Conservation (phyloP, 2,113 vertebrate species). For the Pachypanchax playfairii region DNA sequence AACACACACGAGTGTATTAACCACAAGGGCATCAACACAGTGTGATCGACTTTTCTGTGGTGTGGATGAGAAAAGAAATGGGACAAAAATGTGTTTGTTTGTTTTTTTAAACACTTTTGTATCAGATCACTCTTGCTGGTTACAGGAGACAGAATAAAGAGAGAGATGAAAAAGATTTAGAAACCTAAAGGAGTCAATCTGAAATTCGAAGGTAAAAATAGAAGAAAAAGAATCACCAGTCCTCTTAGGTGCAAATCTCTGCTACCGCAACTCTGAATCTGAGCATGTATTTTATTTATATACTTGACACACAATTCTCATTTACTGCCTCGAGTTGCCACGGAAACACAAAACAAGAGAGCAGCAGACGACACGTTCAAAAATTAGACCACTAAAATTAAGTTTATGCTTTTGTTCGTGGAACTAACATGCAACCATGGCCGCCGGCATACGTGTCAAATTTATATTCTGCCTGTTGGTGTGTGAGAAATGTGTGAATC, state of each 20-base stretch:
- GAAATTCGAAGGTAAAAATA: constrained; percentile 29
- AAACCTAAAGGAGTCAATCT: constrained; percentile 26
- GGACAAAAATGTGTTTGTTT: neutral
- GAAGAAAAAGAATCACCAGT: constrained; percentile 41
- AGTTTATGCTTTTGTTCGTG: constrained; percentile 8
- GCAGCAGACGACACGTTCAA: constrained; percentile 47
- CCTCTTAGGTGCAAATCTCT: constrained; percentile 47
- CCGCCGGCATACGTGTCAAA: neutral
- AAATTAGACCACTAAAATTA: constrained; percentile 38
- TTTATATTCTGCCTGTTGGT: neutral
- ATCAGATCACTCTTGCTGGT: constrained; percentile 37
- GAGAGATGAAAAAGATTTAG: constrained; percentile 31
- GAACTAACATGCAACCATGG: neutral
- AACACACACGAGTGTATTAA: constrained; percentile 25
- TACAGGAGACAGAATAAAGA: constrained; percentile 2
- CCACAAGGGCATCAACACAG: too few relatives aligned
- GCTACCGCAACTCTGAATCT: constrained; percentile 16
- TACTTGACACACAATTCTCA: constrained; percentile 43
- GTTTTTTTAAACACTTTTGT: neutral
- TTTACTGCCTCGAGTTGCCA: constrained; percentile 59
- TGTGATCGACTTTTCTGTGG: constrained; percentile 31
- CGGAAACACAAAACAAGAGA: constrained; percentile 55
- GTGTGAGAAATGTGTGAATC: constrained; percentile 30
- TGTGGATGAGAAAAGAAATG: neutral
- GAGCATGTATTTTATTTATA: constrained; percentile 26